Percentiles rank a stretch among this genome's conserved stretches.
These are phyloP conservation scores for Orestias chungarensis DNA, from an alignment of 2,797 vertebrate species.

Conservation along the genomic window DNA sequence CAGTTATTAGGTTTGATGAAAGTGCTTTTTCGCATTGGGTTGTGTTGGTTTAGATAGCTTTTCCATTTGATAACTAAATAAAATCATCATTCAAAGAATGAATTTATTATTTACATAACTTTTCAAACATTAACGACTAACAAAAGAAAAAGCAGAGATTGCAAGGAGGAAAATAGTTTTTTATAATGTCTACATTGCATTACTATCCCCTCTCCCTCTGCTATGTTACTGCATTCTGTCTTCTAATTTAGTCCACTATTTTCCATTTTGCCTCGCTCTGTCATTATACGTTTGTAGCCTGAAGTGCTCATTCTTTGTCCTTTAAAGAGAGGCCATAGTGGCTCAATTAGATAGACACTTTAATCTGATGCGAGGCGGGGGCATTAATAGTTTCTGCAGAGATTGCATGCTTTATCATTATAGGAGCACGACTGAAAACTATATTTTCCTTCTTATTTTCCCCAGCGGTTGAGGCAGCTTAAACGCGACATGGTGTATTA, in stretches of 20 bases:
- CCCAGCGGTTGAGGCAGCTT: slow-evolving; percentile 35
- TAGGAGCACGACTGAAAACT: slow-evolving; percentile 63
- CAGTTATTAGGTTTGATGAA: not conserved
- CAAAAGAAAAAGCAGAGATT: not conserved
- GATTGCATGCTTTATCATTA: slow-evolving; percentile 68
- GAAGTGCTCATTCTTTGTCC: slow-evolving; percentile 37
- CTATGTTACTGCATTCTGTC: not conserved
- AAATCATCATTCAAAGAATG: too few species aligned
- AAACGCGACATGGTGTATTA: slow-evolving; percentile 34
- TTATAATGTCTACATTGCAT: slow-evolving; percentile 4
- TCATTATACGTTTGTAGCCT: slow-evolving; percentile 12
- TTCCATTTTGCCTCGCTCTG: not conserved
- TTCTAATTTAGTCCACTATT: not conserved
- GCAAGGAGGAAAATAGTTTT: not conserved
- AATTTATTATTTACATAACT: too few species aligned
- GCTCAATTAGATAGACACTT: slow-evolving; percentile 70
- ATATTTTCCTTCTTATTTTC: slow-evolving; percentile 42
- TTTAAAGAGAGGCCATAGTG: slow-evolving; percentile 45
- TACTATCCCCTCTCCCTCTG: not conserved
- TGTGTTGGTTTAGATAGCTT: not conserved
- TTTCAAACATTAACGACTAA: too few species aligned
- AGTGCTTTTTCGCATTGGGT: not conserved
- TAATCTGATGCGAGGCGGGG: slow-evolving; percentile 61
- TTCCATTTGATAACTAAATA: too few species aligned
- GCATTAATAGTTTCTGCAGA: slow-evolving; percentile 34